Evolutionary conservation across 2,113 vertebrate species (phyloP).

Genomic region (Dromaius novaehollandiae): DNA sequence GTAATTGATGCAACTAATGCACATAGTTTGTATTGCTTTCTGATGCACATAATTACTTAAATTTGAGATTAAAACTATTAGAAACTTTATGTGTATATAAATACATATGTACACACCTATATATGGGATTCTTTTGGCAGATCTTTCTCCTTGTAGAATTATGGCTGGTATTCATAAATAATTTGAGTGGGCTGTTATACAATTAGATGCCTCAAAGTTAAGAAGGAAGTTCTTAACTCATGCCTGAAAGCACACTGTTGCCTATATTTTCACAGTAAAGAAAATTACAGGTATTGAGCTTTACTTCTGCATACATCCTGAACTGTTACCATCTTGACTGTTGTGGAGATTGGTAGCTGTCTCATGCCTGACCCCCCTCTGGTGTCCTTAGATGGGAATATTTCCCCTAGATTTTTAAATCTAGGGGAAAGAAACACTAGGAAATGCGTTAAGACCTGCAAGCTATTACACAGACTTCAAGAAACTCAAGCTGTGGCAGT

Average conservation of each 20-base stretch:
- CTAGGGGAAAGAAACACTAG: not conserved
- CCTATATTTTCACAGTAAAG: not conserved
- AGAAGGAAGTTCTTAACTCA: not conserved
- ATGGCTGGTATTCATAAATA: conserved; percentile 47
- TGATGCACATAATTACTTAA: not conserved
- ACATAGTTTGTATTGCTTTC: not conserved
- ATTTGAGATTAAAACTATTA: not conserved
- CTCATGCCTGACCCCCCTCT: not conserved
- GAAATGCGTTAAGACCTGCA: not conserved
- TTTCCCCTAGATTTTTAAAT: not conserved
- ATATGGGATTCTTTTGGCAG: not conserved
- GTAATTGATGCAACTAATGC: not conserved
- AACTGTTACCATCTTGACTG: not conserved
- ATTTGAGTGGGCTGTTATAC: conserved; percentile 55
- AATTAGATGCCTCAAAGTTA: conserved; percentile 8
- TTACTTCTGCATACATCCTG: not conserved
- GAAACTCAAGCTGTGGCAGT: not conserved
- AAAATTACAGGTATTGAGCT: not conserved
- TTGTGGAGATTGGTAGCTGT: not conserved
- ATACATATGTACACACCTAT: conserved; percentile 13
- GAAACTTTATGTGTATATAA: conserved; percentile 8
- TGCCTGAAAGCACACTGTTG: not conserved
- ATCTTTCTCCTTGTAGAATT: not conserved
- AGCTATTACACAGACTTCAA: not conserved
- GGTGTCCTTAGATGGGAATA: not conserved